A percentile compares a stretch with the other conserved stretches of the same genome.
Evolutionary conservation across 2,797 vertebrate species (phyloP).

Genomic region (Danio albolineatus): DNA sequence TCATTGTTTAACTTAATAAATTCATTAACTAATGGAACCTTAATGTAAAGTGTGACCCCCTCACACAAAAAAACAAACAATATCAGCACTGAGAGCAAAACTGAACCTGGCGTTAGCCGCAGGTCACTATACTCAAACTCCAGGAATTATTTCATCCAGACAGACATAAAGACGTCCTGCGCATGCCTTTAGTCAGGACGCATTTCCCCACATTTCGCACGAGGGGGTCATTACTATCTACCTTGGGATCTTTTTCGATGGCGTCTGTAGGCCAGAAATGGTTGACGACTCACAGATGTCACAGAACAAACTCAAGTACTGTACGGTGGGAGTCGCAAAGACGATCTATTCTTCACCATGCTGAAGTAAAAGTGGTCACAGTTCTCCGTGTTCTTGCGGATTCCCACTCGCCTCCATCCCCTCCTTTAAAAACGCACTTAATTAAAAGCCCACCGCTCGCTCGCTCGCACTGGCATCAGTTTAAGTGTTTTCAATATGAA

Average conservation of each 20-base stretch:
- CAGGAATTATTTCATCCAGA: constrained; percentile 55
- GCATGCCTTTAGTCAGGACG: constrained; percentile 39
- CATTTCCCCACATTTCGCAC: constrained; percentile 4
- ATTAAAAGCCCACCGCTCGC: constrained; percentile 32
- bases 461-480: constrained; percentile 56
- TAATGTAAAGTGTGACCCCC: too few relatives aligned
- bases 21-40: too few relatives aligned
- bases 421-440: constrained; percentile 62
- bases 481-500: constrained; percentile 88
- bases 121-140: constrained; percentile 43
- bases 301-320: constrained; percentile 54
- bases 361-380: constrained; percentile 45
- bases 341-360: constrained; percentile 42
- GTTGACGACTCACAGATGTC: constrained; percentile 14
- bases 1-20: too few relatives aligned
- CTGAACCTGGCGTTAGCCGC: constrained; percentile 27
- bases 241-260: not conserved
- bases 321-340: constrained; percentile 46
- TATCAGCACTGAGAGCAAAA: constrained; percentile 44
- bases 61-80: not conserved
- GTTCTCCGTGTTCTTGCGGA: constrained; percentile 38
- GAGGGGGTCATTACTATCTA: constrained; percentile 5
- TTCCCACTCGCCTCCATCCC: constrained; percentile 47
- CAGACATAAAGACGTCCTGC: constrained; percentile 49
- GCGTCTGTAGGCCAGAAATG: not conserved